A percentile compares a stretch with the other conserved stretches of the same genome.
Evolutionary conservation across 1,140 invertebrate species (phyloP).

Genomic region (Physella acuta): DNA sequence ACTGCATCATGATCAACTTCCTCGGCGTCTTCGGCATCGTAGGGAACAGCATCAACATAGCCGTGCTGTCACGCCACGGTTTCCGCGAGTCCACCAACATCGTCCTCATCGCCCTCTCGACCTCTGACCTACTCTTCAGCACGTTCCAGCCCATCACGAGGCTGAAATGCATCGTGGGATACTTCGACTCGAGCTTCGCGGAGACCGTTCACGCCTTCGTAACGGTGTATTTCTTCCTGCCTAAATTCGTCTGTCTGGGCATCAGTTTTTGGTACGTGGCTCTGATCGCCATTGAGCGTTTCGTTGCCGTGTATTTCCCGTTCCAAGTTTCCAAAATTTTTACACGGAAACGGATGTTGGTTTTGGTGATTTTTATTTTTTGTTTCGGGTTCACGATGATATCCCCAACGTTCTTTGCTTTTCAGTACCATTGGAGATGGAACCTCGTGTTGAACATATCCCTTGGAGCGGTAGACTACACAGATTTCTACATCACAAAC

Average conservation of each 20-base stretch:
- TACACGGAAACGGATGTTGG: background rate
- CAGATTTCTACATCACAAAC: background rate
- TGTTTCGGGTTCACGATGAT: background rate
- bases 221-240: constrained; percentile 10
- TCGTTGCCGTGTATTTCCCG: background rate
- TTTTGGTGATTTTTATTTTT: background rate
- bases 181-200: background rate
- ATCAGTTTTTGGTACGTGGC: constrained; percentile 9
- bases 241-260: constrained; percentile 7
- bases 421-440: background rate
- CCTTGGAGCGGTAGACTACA: background rate
- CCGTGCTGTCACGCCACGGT: no score
- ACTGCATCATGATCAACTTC: no score
- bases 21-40: no score
- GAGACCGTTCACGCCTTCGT: background rate
- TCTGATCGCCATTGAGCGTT: background rate
- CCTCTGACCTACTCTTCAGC: background rate
- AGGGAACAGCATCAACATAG: no score
- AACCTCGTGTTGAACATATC: background rate
- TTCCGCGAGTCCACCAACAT: background rate
- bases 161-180: background rate
- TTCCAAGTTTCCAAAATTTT: background rate
- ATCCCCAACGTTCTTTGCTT: constrained; percentile 7
- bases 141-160: background rate
- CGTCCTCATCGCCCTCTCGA: background rate